Base-by-base conservation (phyloP, 2,113 vertebrate genomes). In the Fregata magnificens region DNA sequence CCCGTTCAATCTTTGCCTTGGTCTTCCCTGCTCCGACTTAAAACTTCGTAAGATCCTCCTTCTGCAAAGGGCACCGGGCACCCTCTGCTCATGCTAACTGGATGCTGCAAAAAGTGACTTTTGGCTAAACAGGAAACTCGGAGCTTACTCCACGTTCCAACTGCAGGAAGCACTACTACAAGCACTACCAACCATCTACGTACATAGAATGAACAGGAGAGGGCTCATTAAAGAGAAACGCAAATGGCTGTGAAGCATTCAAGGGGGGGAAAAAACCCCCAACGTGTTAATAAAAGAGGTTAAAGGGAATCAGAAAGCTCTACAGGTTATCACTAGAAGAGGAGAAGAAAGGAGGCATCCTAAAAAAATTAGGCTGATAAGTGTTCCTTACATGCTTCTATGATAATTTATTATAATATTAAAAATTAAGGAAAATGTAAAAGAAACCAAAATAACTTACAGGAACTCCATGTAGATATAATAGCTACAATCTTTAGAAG, bases 1-100 rank as follows among this genome's bases (percentile, higher is more conserved):
- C 56, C 25, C 5, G 0, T 14, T n/a, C n/a, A 52, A 15, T 13
- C 56, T 65, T 38, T 65, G 36, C 44, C n/a, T 45, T 2, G 0
- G 10, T 58, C 28, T 49, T 63, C 49, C 36, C 71, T 65, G 49
- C 29, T 65, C 32, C 13, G 49, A 50, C 12, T 47, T 47, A 50
- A 26, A 70, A 24, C 32, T 38, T 62, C 5, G 1, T 19, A 20
- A 76, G 42, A 63, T 24, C 28, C 28, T 44, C 14, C 42, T 42
- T 28, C 69, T 62, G 70, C 47, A 32, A 42, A 69, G 55, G 77
- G 47, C 26, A 14, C 19, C 5, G 15, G 31, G 42, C 42, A 44
- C 40, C 44, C 29, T 42, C 82, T 36, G n/a, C 52, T 42, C 32
- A 7, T 7, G 21, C 29, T 13, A 28, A 25, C 44, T 11, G 34